A percentile compares a stretch with the other conserved stretches of the same genome.
phyloP scores from a whole-genome alignment of 2,888 invertebrate genomes.

The Tetanocera ferruginea region DNA sequence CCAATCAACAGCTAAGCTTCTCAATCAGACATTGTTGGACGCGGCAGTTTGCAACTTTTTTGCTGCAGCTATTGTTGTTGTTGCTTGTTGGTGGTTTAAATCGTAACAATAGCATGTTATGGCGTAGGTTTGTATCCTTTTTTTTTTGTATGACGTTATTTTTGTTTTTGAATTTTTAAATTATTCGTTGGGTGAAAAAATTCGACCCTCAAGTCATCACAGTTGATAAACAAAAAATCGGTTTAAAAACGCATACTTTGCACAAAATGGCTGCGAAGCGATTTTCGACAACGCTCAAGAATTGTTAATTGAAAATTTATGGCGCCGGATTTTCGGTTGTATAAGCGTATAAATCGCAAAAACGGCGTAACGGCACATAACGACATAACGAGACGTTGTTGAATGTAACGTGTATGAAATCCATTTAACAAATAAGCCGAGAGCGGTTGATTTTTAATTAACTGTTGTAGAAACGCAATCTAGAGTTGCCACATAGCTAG shows the following conservation, averaged over 20 bases:
- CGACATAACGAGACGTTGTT: conserved; percentile 6
- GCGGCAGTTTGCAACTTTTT: not conserved
- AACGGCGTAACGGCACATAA: conserved; percentile 32
- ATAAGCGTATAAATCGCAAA: conserved; percentile 63
- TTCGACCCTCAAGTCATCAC: too few species aligned
- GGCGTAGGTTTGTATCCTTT: not conserved
- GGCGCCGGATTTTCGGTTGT: conserved; percentile 58
- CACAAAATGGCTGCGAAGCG: conserved; percentile 19
- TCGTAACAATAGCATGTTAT: not conserved
- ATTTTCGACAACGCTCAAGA: not conserved
- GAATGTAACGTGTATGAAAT: conserved; percentile 66
- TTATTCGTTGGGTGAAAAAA: not conserved
- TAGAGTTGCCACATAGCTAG: conserved; percentile 1
- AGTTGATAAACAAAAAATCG: conserved; percentile 21
- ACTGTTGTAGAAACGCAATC: conserved; percentile 44
- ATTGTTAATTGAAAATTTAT: conserved; percentile 52
- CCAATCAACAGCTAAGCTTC: conserved; percentile 42
- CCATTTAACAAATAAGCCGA: conserved; percentile 70
- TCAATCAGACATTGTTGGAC: conserved; percentile 52
- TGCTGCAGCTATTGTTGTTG: not conserved
- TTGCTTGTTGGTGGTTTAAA: conserved; percentile 7
- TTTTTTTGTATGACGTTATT: conserved; percentile 2
- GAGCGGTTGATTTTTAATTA: conserved; percentile 71
- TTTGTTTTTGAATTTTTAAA: conserved; percentile 42
- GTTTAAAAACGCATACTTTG: conserved; percentile 16